Evolutionary conservation across 2,888 invertebrate species (phyloP).

Genomic region (Eudasyphora cyanicolor): DNA sequence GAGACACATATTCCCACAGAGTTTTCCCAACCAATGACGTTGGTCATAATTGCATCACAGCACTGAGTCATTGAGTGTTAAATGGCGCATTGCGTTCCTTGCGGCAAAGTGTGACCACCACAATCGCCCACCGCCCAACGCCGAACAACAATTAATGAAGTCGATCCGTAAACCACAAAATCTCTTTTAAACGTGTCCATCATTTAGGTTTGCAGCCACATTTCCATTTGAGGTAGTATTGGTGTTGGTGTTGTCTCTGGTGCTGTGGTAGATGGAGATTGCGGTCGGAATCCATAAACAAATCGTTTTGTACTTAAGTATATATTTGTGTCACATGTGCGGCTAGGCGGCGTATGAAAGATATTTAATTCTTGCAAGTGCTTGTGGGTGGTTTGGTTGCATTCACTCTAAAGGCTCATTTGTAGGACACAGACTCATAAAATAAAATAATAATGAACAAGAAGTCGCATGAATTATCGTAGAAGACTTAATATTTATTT

Average conservation of each 20-base stretch:
- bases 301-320: too few relatives aligned
- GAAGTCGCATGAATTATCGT: not conserved
- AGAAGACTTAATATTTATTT: too few relatives aligned
- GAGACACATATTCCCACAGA: too few relatives aligned
- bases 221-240: not conserved
- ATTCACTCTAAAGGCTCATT: too few relatives aligned
- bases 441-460: not conserved
- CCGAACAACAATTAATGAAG: not conserved
- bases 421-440: not conserved
- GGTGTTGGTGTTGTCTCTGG: not conserved
- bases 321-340: conserved; percentile 4
- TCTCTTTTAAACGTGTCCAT: conserved; percentile 1
- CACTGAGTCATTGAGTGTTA: conserved; percentile 1
- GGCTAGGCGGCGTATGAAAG: not conserved
- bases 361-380: not conserved
- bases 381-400: not conserved
- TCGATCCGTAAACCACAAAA: conserved; percentile 4
- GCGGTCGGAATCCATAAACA: not conserved
- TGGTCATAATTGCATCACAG: not conserved
- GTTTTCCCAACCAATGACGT: not conserved
- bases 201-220: not conserved
- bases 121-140: not conserved
- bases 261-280: not conserved
- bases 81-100: not conserved
- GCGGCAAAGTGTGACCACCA: not conserved